Conservation (phyloP, 2,797 vertebrate genomes). For the Anguilla megastoma region DNA sequence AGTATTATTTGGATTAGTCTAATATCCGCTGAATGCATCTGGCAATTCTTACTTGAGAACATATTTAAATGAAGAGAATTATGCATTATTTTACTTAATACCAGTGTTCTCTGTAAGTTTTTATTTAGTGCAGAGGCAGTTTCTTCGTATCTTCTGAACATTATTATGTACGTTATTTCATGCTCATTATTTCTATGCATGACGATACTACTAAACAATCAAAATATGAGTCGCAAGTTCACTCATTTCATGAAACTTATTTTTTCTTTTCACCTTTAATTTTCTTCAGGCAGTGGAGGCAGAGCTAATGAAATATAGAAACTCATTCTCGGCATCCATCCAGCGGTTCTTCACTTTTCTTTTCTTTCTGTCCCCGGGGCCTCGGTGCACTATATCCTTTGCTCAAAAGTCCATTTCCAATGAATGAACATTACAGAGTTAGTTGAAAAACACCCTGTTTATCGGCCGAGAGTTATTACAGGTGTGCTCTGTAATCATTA, state of each 20-base stretch:
- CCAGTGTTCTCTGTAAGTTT: neutral
- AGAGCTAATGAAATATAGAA: neutral
- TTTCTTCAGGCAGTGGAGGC: neutral
- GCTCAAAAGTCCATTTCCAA: neutral
- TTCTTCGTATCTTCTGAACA: neutral
- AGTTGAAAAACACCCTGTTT: neutral
- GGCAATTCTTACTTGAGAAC: neutral
- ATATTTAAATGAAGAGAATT: neutral
- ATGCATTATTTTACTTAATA: neutral
- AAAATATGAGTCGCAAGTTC: neutral
- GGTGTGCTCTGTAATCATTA: neutral
- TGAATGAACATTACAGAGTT: neutral
- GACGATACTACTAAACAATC: too few species aligned
- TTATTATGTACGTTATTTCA: neutral
- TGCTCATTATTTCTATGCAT: too few species aligned
- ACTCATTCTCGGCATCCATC: neutral
- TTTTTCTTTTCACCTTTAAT: neutral
- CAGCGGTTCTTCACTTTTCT: neutral
- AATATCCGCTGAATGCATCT: neutral
- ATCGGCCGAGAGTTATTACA: neutral
- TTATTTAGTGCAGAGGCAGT: neutral
- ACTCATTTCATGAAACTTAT: neutral
- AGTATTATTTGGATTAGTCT: neutral
- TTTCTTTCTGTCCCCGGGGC: neutral
- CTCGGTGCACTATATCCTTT: neutral